Base-by-base conservation (phyloP, 2,888 invertebrate genomes). In the Tachina lurida region DNA sequence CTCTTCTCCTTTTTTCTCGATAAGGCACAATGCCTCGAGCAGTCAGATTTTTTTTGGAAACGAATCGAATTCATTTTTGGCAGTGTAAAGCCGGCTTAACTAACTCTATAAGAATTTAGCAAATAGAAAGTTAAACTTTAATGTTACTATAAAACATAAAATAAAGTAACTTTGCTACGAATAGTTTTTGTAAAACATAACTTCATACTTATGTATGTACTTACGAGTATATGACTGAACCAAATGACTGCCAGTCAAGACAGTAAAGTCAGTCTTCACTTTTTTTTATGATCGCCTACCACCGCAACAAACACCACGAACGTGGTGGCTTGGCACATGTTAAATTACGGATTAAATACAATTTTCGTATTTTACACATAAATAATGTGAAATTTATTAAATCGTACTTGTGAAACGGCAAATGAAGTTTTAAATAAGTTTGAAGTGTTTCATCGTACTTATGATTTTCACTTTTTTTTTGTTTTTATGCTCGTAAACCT, bases 331-430 rank as follows among this genome's bases (percentile, higher is more conserved):
- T n/a, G 76, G 58, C 67, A 76, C 71, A 73, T 56, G 54, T 79
- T 75, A 77, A 60, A 77, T 60, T 65, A 77, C n/a, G 56, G 56
- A 75, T 79, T 78, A 74, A 54, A 65, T 7, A 47, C 9, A 31
- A 73, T 41, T 8, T 49, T 12, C 17, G 52, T 58, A 70, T 60
- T 77, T 77, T 7, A n/a, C 39, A 47, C 22, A 41, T 62, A 82
- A 68, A 76, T 60, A 22, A 68, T 62, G 68, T 74, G 73, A 74
- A 67, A 84, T 68, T 78, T 54, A 63, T 22, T 65, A 56, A 65
- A 52, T 41, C 10, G 52, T 52, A n/a, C 41, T 19, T 19, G 39
- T 31, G 31, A 31, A 31, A 31, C 10, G 47, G 41, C 52, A 63
- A 52, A 19, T 52, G n/a, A 63, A 63, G 62, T 74, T 63, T 39